A percentile compares a stretch with the other conserved stretches of the same genome.
These are phyloP conservation scores for Dolichopus griseipennis DNA, from an alignment of 2,888 invertebrate genomes.

Conservation along the genomic window DNA sequence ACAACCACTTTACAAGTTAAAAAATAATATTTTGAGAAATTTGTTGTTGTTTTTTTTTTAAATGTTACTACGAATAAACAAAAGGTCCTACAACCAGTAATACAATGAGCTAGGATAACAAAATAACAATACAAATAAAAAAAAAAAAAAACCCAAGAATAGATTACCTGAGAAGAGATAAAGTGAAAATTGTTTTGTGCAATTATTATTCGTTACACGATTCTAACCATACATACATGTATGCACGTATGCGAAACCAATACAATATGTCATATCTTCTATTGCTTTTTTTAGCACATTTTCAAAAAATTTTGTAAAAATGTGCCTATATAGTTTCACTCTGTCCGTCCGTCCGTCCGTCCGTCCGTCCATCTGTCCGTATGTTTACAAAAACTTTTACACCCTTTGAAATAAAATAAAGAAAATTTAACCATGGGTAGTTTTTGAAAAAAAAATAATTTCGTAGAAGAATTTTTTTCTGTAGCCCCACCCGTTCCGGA, in stretches of 20 bases:
- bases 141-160: neutral
- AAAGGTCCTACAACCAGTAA: neutral
- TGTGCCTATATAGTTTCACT: too few species aligned
- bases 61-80: neutral
- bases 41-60: neutral
- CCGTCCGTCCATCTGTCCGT: too few species aligned
- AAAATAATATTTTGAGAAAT: neutral
- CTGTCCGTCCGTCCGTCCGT: too few species aligned
- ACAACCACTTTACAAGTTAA: neutral
- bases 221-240: neutral
- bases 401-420: too few species aligned
- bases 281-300: too few species aligned
- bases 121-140: neutral
- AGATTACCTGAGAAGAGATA: slow-evolving; percentile 18
- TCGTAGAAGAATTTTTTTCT: too few species aligned
- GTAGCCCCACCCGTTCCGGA: too few species aligned
- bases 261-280: neutral
- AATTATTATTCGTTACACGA: slow-evolving; percentile 17
- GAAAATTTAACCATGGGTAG: too few species aligned
- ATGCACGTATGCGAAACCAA: neutral
- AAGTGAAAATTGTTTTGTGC: slow-evolving; percentile 14
- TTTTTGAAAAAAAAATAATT: too few species aligned
- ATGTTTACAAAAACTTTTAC: too few species aligned
- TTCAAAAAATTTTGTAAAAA: too few species aligned
- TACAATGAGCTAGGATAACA: neutral